Conservation (phyloP, 2,797 vertebrate species). For the Hoplostethus atlanticus region DNA sequence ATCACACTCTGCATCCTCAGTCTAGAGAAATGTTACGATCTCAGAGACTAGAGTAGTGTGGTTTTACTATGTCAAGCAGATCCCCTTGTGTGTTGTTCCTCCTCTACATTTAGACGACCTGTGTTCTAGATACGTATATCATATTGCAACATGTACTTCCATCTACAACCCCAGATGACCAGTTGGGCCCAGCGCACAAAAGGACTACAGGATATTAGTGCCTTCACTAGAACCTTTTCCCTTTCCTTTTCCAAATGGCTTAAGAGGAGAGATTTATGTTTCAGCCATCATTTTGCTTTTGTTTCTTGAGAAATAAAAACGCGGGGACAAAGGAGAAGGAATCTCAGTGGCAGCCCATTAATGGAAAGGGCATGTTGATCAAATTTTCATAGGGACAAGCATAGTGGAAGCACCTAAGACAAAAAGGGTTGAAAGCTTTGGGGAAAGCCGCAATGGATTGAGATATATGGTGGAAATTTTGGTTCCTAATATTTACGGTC, state of each 20-base stretch:
- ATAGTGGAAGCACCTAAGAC: slow-evolving; percentile 41
- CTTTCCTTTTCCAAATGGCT: slow-evolving; percentile 22
- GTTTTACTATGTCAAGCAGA: slow-evolving; percentile 64
- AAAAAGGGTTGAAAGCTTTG: slow-evolving; percentile 62
- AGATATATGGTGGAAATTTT: slow-evolving; percentile 46
- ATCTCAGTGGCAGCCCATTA: slow-evolving; percentile 37
- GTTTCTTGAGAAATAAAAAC: slow-evolving; percentile 26
- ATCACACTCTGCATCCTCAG: slow-evolving; percentile 67
- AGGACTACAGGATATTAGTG: slow-evolving; percentile 75
- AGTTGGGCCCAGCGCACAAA: slow-evolving; percentile 59
- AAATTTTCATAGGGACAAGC: slow-evolving; percentile 57
- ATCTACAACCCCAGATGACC: slow-evolving; percentile 41
- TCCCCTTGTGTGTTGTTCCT: slow-evolving; percentile 65
- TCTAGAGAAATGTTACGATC: slow-evolving; percentile 61
- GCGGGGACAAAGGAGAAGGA: slow-evolving; percentile 32
- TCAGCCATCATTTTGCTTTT: slow-evolving; percentile 48
- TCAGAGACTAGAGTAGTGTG: slow-evolving; percentile 49
- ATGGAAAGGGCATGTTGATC: slow-evolving; percentile 59
- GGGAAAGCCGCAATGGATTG: slow-evolving; percentile 48
- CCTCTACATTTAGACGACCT: slow-evolving; percentile 65
- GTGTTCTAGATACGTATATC: slow-evolving; percentile 65
- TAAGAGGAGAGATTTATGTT: slow-evolving; percentile 31
- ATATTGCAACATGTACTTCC: slow-evolving; percentile 42
- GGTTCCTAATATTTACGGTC: slow-evolving; percentile 51
- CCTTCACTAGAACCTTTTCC: slow-evolving; percentile 73